Base-by-base conservation (phyloP, 2,113 vertebrate genomes). In the Ophiodon elongatus region DNA sequence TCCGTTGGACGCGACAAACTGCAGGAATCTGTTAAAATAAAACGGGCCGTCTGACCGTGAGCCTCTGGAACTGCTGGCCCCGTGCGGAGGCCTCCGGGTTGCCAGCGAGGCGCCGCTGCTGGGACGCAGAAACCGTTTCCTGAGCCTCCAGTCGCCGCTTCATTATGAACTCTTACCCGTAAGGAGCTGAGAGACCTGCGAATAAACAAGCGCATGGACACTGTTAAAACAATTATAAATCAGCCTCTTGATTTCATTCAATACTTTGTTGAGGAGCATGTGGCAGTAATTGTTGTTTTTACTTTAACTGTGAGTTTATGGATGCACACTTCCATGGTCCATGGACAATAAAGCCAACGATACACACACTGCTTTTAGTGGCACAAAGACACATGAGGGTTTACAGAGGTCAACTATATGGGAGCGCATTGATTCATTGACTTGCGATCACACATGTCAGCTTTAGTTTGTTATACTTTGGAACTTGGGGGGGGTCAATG, bases 91-190 rank as follows among this genome's bases (percentile, higher is more conserved):
- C 96, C 89, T 99, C 98, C 0, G 96, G 89, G 93, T 92, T 96
- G 93, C 97, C 95, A 92, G 96, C 92, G 64, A 98, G 91, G 84
- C 94, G 90, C 85, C 93, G 97, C 94, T 98, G 98, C 95, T 98
- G 98, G 71, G 97, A 93, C 76, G 97, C 95, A 57, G 98, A 99
- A 90, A 97, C 96, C 15, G 97, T 93, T 94, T 99, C 98, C 96
- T 97, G 97, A 94, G 99, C 98, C 90, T 99, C 98, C 96, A 97
- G 94, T 91, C 98, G 97, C 47, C 98, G 96, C 97, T 99, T 99
- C 98, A 99, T 99, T 96, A 96, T 99, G 97, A 94, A 94, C 93
- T 97, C 98, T 99, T 99, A 95, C 96, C 98, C 95, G 29, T 27
- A 79, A 85, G n/a, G 83, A 90, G 87, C 88, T 83, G 88, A 73